Evolutionary conservation across 2,797 vertebrate species (phyloP).

Genomic region (Myotis planiceps): DNA sequence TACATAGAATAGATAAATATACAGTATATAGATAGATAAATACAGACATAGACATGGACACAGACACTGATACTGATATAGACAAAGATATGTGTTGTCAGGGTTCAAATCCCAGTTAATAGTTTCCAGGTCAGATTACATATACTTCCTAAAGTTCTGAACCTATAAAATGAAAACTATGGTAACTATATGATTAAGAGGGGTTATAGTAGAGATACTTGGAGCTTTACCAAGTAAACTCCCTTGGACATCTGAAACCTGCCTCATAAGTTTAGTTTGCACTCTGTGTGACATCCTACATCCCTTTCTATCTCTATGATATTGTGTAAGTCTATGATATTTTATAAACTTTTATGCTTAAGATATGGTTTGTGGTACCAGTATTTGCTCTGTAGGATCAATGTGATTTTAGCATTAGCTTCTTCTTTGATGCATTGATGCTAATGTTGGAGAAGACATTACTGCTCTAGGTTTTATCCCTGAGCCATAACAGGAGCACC

Average conservation of each 20-base stretch:
- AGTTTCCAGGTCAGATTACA: not conserved
- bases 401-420: not conserved
- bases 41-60: not conserved
- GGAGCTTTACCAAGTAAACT: not conserved
- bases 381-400: not conserved
- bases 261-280: not conserved
- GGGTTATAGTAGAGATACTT: not conserved
- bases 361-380: not conserved
- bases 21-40: not conserved
- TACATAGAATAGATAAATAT: not conserved
- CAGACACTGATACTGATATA: not conserved
- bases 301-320: not conserved
- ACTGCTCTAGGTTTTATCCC: not conserved
- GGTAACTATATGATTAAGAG: not conserved
- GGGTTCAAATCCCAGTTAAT: not conserved
- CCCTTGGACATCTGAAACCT: not conserved
- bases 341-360: not conserved
- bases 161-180: not conserved
- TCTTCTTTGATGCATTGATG: not conserved
- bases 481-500: not conserved
- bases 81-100: not conserved
- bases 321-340: too few species aligned
- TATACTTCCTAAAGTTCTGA: not conserved
- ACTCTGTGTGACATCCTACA: not conserved
- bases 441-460: not conserved